Conservation (phyloP, 2,113 vertebrate genomes). For the Nibea albiflora region DNA sequence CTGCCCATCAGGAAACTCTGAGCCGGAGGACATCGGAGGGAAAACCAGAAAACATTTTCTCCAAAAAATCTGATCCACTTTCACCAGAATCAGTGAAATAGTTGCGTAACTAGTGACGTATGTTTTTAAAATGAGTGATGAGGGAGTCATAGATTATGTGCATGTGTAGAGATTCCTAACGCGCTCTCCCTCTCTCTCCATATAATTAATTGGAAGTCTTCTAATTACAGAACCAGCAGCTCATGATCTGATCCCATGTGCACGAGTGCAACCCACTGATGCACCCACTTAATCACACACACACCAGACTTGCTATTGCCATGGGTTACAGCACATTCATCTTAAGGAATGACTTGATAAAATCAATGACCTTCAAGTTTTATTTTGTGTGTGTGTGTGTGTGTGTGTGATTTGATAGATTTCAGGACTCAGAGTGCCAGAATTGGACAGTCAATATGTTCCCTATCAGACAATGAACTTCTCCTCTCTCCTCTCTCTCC, state of each 20-base stretch:
- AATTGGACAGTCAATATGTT: conserved; percentile 26
- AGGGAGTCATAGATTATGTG: not conserved
- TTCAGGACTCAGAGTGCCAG: conserved; percentile 11
- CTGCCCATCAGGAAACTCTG: too few relatives aligned
- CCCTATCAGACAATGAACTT: conserved; percentile 35
- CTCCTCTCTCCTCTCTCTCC: not conserved
- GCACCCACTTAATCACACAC: conserved; percentile 32
- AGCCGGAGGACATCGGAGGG: too few relatives aligned
- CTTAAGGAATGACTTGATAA: conserved; percentile 5
- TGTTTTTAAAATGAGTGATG: too few relatives aligned
- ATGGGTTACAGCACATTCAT: not conserved
- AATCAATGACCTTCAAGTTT: conserved; percentile 42
- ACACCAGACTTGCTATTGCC: conserved; percentile 8
- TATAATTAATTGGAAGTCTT: conserved; percentile 34
- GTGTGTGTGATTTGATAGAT: conserved; percentile 9
- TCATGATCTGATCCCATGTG: conserved; percentile 24
- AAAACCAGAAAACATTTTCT: too few relatives aligned
- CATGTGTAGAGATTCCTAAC: not conserved
- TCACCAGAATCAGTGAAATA: too few relatives aligned
- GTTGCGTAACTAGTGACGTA: too few relatives aligned
- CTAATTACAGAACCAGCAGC: conserved; percentile 37
- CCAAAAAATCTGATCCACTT: too few relatives aligned
- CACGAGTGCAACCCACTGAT: conserved; percentile 2
- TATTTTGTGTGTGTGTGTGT: conserved; percentile 10
- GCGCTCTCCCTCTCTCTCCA: not conserved